Evolutionary conservation across 2,888 invertebrate species (phyloP).

Genomic region (Esperia sulphurella): DNA sequence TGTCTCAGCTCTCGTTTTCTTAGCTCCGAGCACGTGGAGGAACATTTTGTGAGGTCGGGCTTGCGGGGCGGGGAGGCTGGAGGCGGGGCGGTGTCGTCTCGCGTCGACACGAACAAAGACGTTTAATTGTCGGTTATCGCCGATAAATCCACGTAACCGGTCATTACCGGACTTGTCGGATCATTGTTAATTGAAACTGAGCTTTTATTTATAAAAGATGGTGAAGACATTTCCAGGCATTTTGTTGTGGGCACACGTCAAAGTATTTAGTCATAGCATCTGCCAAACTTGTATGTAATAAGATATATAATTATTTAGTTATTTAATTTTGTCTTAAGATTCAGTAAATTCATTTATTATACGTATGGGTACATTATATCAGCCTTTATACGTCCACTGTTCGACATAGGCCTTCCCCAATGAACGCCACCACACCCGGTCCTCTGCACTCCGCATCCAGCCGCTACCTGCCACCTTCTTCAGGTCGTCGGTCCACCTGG

Average conservation of each 20-base stretch:
- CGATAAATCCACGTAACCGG: slow-evolving; percentile 69
- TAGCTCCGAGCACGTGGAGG: slow-evolving; percentile 19
- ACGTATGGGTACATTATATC: too few relatives aligned
- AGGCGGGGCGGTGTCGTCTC: slow-evolving; percentile 25
- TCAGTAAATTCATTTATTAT: too few relatives aligned
- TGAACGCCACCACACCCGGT: too few relatives aligned
- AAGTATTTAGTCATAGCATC: neutral
- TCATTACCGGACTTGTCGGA: slow-evolving; percentile 69
- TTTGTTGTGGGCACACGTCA: slow-evolving; percentile 9
- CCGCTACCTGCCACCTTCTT: too few relatives aligned
- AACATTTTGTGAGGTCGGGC: slow-evolving; percentile 15
- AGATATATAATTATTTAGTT: too few relatives aligned
- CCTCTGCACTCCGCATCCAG: too few relatives aligned
- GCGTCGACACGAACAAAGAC: slow-evolving; percentile 59
- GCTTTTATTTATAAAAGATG: slow-evolving; percentile 39
- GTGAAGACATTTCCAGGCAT: neutral
- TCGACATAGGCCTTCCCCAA: too few relatives aligned
- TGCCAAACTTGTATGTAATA: too few relatives aligned
- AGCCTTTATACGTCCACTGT: too few relatives aligned
- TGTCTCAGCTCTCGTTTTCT: slow-evolving; percentile 6
- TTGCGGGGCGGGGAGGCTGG: slow-evolving; percentile 32
- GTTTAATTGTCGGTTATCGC: slow-evolving; percentile 70
- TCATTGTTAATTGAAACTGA: slow-evolving; percentile 74
- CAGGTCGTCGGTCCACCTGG: too few relatives aligned
- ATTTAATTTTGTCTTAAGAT: too few relatives aligned